phyloP scores from a whole-genome alignment of 2,113 vertebrate genomes.

The Castor canadensis region DNA sequence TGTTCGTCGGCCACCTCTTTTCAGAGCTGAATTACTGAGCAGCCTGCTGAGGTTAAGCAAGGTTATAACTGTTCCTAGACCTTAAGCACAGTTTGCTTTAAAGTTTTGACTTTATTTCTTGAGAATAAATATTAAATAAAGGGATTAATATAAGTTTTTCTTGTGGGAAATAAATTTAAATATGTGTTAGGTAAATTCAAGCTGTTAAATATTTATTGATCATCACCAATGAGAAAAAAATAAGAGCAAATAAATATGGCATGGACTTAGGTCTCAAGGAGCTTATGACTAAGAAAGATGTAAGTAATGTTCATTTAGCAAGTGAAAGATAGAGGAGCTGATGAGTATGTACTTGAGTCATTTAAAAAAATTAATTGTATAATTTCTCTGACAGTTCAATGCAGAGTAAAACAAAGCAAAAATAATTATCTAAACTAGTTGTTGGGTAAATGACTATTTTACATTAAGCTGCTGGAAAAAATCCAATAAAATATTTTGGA shows the following conservation, averaged over 20 bases:
- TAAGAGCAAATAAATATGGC: conserved; percentile 7
- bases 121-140: not conserved
- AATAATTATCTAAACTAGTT: conserved; percentile 8
- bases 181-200: not conserved
- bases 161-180: not conserved
- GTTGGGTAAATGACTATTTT: not conserved
- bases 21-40: not conserved
- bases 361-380: not conserved
- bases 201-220: not conserved
- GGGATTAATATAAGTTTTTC: not conserved
- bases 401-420: not conserved
- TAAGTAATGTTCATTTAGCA: not conserved
- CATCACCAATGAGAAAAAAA: not conserved
- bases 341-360: not conserved
- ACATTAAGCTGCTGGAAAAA: not conserved
- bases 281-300: conserved; percentile 3
- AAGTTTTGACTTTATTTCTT: not conserved
- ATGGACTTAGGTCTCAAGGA: not conserved
- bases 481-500: conserved; percentile 2
- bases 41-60: conserved; percentile 7
- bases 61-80: not conserved
- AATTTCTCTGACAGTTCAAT: conserved; percentile 3
- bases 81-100: not conserved
- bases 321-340: not conserved
- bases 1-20: not conserved